Evolutionary conservation across 2,113 vertebrate species (phyloP), one percentile per base, ranked within the genome.

Genomic region (Catharus fuscescens): DNA sequence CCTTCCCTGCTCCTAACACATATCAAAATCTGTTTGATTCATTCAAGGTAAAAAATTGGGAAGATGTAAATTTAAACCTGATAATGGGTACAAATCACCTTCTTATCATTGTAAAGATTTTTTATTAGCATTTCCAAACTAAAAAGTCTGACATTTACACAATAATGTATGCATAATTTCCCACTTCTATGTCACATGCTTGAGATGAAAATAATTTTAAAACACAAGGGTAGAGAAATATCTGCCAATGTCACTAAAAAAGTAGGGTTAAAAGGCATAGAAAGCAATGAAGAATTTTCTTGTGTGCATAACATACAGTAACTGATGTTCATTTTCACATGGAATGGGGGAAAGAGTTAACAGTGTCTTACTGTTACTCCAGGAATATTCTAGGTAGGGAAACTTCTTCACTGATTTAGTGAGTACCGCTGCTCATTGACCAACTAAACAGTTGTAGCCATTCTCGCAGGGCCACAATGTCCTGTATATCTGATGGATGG

Each of bases 111-210:
- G 31, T 86, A 94, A 97, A 96, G 90, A 91, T 95, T 97, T 97
- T 96, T 96, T 80, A 96, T 53, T 21, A 97, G 25, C 80, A 95
- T 97, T 97, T 97, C 31, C 90, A 97, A 97, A 96, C 71, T 93
- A 90, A 96, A 96, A 97, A 90, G 36, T 26, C 60, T 98, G 95
- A 95, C 80, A 97, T 97, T 97, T 97, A 92, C 97, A 90, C 50
- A 95, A 91, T 87, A 97, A 91, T 86, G 69, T 64, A 95, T 94
- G 89, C 86, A 95, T 97, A 97, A 97, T 98, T 97, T 98, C 8
- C 61, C 28, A 88, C 61, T 89, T 95, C 82, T 77, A 83, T 94
- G 84, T 92, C 92, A 96, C 71, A 96, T 96, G 34, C 59, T 95
- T 94, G 90, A 97, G 74, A 97, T 70, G 29, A 96, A 97, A 94